Base-by-base conservation (phyloP, 1,140 invertebrate species). In the Gryon sp. region DNA sequence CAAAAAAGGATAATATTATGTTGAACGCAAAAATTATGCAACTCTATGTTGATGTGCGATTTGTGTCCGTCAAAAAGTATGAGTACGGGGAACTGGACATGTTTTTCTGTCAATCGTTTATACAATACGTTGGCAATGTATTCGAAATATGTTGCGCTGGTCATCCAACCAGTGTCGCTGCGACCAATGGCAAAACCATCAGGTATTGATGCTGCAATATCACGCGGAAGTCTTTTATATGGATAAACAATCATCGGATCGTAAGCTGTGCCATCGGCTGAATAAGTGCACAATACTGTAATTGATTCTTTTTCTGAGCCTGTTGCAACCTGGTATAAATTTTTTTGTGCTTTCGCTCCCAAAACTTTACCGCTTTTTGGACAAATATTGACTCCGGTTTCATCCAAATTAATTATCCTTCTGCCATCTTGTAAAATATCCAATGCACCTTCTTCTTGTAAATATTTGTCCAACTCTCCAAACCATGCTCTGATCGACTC, bases 151-250 rank as follows among this genome's bases (percentile, higher is more conserved):
- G 80, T 75, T 72, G 85, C 82, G 11, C 46, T 46, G 6, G 59
- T 82, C 80, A 89, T 89, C 86, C 86, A 89, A 0, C 87, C 86
- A 4, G 40, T 79, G 11, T 89, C 83, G 26, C 79, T 80, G 45
- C 63, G 80, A 9, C 84, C 85, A 6, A 89, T 15, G 14, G 16
- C 62, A 84, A 86, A 89, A 12, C 76, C 38, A 53, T 70, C 18
- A 11, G 85, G 83, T 15, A 86, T 68, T 50, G 59, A 82, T 28
- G 45, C 16, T 8, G 43, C 32, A 2, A 38, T n/a, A n/a, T 60
- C 60, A 30, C 20, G 9, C 2, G 70, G 60, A 34, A 45, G 40
- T 32, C 62, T 52, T 77, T 73, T 4, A 38, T 46, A 63, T n/a
- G 78, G 80, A 26, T 72, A 80, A 5, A 82, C 57, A 32, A 81